These are phyloP conservation scores for Pachypsylla venusta DNA, from an alignment of 1,140 invertebrate genomes.

Conservation along the genomic window DNA sequence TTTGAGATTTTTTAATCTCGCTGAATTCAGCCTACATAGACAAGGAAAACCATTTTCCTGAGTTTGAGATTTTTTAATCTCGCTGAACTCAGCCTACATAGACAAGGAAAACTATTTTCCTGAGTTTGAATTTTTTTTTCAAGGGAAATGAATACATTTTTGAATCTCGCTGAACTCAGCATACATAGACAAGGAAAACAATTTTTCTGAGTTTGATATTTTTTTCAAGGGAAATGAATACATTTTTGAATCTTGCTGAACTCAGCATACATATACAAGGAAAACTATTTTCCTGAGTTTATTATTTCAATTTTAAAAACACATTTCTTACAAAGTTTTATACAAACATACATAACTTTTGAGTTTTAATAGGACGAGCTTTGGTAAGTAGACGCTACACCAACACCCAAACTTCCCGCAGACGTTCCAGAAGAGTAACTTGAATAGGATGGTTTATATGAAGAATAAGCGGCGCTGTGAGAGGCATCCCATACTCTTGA, in stretches of 20 bases:
- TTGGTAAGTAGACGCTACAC: neutral
- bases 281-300: neutral
- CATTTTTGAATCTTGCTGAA: too few species aligned
- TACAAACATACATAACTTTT: neutral
- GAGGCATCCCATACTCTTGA: neutral
- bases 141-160: neutral
- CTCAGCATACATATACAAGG: neutral
- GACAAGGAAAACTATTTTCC: conserved; percentile 6
- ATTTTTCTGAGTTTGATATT: neutral
- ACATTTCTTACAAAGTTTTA: neutral
- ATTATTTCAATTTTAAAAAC: neutral
- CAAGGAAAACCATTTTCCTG: conserved; percentile 7
- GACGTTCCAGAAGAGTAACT: neutral
- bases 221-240: too few species aligned
- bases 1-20: too few species aligned
- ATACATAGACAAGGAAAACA: neutral
- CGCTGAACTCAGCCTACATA: neutral
- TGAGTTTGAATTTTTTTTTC: neutral
- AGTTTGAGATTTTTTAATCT: neutral
- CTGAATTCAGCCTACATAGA: neutral
- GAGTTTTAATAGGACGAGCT: conserved; percentile 2
- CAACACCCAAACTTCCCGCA: neutral
- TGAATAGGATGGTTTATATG: neutral
- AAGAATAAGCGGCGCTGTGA: neutral
- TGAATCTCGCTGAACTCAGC: too few species aligned